A percentile compares a stretch with the other conserved stretches of the same genome.
Conservation (phyloP, 1,140 invertebrate genomes). For the Radopholus similis region DNA sequence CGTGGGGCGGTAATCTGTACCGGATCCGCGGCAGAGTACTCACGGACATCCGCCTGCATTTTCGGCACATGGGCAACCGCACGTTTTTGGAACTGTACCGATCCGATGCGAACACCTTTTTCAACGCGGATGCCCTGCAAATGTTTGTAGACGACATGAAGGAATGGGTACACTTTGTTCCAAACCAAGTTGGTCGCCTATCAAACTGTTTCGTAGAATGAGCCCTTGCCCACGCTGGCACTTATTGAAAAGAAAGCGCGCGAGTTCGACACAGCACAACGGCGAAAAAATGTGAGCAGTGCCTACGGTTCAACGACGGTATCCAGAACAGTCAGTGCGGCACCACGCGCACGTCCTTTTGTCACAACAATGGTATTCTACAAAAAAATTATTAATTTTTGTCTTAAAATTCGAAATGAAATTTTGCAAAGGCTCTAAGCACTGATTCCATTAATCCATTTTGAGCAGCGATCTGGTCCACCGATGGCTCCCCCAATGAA, state of each 20-base stretch:
- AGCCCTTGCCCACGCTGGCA: background rate
- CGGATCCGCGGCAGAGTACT: background rate
- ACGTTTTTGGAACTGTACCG: slow-evolving; percentile 2
- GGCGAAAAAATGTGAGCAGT: no score
- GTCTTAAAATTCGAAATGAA: background rate
- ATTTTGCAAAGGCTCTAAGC: no score
- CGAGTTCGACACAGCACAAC: background rate
- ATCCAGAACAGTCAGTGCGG: no score
- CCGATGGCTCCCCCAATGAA: no score
- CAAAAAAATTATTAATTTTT: background rate
- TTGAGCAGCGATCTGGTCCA: no score
- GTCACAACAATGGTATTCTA: background rate
- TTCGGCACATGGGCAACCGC: background rate
- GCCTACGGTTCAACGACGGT: no score
- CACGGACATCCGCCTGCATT: slow-evolving; percentile 13
- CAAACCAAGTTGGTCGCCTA: background rate
- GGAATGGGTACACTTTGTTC: slow-evolving; percentile 1
- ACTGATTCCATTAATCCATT: no score
- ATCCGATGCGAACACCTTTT: background rate
- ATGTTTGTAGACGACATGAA: slow-evolving; percentile 17
- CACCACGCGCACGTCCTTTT: background rate
- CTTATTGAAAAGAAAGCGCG: slow-evolving; percentile 3
- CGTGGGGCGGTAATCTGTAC: slow-evolving; percentile 13
- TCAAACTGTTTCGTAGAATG: background rate
- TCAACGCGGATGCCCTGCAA: slow-evolving; percentile 4